Percentiles rank a stretch among this genome's conserved stretches.
These are phyloP conservation scores for Muntiacus reevesi DNA, from an alignment of 2,113 vertebrate genomes.

Conservation along the genomic window DNA sequence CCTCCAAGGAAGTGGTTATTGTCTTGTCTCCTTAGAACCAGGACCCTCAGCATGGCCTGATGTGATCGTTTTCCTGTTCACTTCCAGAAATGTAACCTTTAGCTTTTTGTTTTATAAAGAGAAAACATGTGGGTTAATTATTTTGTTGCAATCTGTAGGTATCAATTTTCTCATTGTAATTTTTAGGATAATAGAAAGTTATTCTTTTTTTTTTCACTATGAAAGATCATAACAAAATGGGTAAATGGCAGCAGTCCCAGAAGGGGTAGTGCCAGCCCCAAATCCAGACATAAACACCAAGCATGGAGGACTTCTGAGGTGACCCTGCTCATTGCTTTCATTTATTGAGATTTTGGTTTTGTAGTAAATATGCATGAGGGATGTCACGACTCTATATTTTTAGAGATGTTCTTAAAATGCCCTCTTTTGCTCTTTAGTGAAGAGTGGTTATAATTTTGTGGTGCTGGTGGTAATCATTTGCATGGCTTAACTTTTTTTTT, in stretches of 20 bases:
- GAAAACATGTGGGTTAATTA: neutral
- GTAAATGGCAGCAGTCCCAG: neutral
- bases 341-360: slow-evolving; percentile 54
- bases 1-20: neutral
- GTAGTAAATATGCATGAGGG: slow-evolving; percentile 44
- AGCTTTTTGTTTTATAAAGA: neutral
- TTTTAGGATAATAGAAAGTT: slow-evolving; percentile 1
- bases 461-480: slow-evolving; percentile 20
- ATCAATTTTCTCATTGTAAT: neutral
- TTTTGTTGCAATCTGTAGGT: neutral
- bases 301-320: slow-evolving; percentile 48
- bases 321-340: neutral
- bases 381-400: slow-evolving; percentile 40
- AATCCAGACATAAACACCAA: neutral
- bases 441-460: slow-evolving; percentile 34
- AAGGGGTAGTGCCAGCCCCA: neutral
- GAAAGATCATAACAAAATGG: slow-evolving; percentile 12
- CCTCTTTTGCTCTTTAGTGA: slow-evolving; percentile 9
- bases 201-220: neutral
- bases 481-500: neutral
- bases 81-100: neutral
- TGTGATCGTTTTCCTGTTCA: neutral
- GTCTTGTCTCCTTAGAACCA: neutral
- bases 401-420: slow-evolving; percentile 59
- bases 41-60: neutral